phyloP scores from a whole-genome alignment of 2,113 vertebrate species.

The Ceyx melanurus region DNA sequence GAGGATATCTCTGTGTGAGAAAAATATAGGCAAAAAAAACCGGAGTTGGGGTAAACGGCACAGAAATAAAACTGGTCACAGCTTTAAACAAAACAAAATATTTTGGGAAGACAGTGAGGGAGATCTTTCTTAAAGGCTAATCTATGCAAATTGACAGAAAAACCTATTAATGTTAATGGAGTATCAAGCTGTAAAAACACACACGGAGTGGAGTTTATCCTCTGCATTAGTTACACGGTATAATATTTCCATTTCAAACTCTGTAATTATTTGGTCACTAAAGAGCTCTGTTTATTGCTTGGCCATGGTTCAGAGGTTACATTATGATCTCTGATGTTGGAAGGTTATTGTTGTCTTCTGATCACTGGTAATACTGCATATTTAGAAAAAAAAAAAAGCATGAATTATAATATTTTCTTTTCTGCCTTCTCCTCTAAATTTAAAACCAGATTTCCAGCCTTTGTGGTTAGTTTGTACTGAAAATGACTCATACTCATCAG shows the following conservation, averaged over 20 bases:
- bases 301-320: not conserved
- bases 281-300: not conserved
- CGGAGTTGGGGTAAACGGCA: not conserved
- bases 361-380: not conserved
- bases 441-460: not conserved
- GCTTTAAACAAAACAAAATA: not conserved
- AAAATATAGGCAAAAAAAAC: not conserved
- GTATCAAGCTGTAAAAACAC: not conserved
- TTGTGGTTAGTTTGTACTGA: conserved; percentile 21
- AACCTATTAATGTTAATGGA: not conserved
- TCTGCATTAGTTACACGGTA: not conserved
- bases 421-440: not conserved
- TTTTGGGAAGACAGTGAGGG: not conserved
- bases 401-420: not conserved
- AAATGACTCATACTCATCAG: conserved; percentile 28
- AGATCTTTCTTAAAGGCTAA: not conserved
- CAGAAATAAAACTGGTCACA: not conserved
- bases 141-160: not conserved
- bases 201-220: not conserved
- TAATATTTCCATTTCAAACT: not conserved
- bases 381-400: not conserved
- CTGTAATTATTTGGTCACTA: not conserved
- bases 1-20: not conserved
- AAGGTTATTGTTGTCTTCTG: not conserved
- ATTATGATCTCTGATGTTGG: not conserved